phyloP scores from a whole-genome alignment of 1,140 invertebrate species.

The Zaprionus vittiger region DNA sequence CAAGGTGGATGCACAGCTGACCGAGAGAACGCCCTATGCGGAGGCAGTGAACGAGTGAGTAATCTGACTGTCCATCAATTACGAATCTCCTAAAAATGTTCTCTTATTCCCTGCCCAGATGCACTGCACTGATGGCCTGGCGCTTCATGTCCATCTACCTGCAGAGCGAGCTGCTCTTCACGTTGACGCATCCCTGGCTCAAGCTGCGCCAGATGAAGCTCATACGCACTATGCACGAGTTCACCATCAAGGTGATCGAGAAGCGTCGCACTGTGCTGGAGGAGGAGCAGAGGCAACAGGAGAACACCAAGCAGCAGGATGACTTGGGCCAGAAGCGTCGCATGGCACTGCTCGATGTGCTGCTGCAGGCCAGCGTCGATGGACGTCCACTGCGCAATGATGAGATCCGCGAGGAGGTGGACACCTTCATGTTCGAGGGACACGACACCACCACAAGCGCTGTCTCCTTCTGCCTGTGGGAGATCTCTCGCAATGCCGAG shows the following conservation, averaged over 20 bases:
- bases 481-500: conserved; percentile 58
- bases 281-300: conserved; percentile 14
- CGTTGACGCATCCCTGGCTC: conserved; percentile 61
- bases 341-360: conserved; percentile 89
- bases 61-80: background rate
- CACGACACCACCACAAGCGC: conserved; percentile 80
- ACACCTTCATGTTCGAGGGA: conserved; percentile 89
- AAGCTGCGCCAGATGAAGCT: conserved; percentile 86
- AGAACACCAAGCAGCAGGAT: conserved; percentile 7
- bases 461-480: conserved; percentile 59
- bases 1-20: conserved; percentile 89
- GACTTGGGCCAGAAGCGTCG: conserved; percentile 84
- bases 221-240: conserved; percentile 88
- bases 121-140: conserved; percentile 61
- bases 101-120: conserved; percentile 29
- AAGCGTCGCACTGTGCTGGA: conserved; percentile 72
- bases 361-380: conserved; percentile 86
- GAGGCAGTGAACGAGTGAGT: conserved; percentile 88
- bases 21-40: conserved; percentile 89
- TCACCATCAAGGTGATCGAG: conserved; percentile 87
- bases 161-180: conserved; percentile 67
- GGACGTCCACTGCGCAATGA: conserved; percentile 85
- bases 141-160: conserved; percentile 63
- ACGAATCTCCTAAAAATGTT: too few relatives aligned
- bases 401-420: conserved; percentile 89